A percentile compares a stretch with the other conserved stretches of the same genome.
Conservation (phyloP, 1,140 invertebrate genomes). For the Lepidostoma basale region DNA sequence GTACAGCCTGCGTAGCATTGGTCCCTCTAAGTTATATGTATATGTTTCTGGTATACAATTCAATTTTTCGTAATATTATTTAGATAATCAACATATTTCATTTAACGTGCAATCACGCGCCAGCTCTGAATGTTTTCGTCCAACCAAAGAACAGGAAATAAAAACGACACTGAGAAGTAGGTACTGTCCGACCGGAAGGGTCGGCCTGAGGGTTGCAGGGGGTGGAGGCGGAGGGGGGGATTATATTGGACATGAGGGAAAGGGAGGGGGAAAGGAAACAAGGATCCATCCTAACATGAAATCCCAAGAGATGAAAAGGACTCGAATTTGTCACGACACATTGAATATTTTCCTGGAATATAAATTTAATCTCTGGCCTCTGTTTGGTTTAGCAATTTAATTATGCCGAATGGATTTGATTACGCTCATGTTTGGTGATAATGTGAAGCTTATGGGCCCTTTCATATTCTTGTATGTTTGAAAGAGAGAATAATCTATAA, state of each 20-base stretch:
- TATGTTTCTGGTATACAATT: not conserved
- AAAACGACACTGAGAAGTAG: conserved; percentile 22
- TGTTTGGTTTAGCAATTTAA: too few species aligned
- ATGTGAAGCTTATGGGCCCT: too few species aligned
- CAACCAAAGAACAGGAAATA: conserved; percentile 21
- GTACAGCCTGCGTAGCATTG: not conserved
- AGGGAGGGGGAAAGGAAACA: not conserved
- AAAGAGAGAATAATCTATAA: too few species aligned
- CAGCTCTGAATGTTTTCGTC: not conserved
- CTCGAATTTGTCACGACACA: not conserved
- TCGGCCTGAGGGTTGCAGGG: not conserved
- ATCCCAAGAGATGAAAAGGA: conserved; percentile 2
- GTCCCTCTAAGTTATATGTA: not conserved
- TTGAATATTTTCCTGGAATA: too few species aligned
- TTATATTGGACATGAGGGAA: not conserved
- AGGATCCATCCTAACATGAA: not conserved
- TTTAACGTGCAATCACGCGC: not conserved
- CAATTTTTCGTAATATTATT: not conserved
- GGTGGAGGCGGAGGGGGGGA: not conserved
- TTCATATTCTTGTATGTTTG: too few species aligned
- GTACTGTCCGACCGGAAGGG: not conserved
- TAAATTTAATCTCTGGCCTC: too few species aligned
- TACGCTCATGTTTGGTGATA: too few species aligned
- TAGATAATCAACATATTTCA: not conserved
- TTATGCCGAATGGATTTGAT: too few species aligned